A percentile compares a stretch with the other conserved stretches of the same genome.
Conservation (phyloP, 2,888 invertebrate genomes). For the Bruchidius siliquastri region DNA sequence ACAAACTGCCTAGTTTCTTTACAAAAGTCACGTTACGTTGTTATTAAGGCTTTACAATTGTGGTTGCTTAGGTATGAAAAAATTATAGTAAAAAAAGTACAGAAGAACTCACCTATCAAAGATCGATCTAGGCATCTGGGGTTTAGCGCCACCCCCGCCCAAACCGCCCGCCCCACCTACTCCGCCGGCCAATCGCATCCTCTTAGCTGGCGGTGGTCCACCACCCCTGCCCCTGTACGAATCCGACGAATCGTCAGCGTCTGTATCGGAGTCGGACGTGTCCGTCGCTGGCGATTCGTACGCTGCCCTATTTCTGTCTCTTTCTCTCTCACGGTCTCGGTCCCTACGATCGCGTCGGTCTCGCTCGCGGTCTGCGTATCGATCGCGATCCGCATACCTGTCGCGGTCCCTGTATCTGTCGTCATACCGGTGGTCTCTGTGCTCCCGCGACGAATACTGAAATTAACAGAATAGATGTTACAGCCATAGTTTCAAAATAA, state of each 20-base stretch:
- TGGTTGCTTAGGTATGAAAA: too few relatives aligned
- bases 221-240: constrained; percentile 26
- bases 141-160: constrained; percentile 42
- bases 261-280: constrained; percentile 61
- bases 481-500: background rate
- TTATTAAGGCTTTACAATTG: too few relatives aligned
- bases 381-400: constrained; percentile 50
- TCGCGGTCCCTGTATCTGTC: constrained; percentile 49
- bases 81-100: too few relatives aligned
- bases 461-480: constrained; percentile 2
- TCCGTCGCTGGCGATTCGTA: constrained; percentile 44
- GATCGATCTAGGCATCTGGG: constrained; percentile 57
- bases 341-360: constrained; percentile 50
- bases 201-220: constrained; percentile 38
- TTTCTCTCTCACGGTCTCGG: constrained; percentile 53
- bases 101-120: constrained; percentile 58
- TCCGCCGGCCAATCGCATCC: constrained; percentile 50
- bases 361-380: constrained; percentile 48
- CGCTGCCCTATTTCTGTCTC: constrained; percentile 56
- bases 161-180: constrained; percentile 42
- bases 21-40: too few relatives aligned
- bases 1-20: too few relatives aligned
- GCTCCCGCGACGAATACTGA: constrained; percentile 13
- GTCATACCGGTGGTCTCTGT: constrained; percentile 43
- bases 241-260: constrained; percentile 51